Percentiles rank a stretch among this genome's conserved stretches.
Conservation (phyloP, 92 coral and sea anemone species). For the Hydrozoanthus gracilis region DNA sequence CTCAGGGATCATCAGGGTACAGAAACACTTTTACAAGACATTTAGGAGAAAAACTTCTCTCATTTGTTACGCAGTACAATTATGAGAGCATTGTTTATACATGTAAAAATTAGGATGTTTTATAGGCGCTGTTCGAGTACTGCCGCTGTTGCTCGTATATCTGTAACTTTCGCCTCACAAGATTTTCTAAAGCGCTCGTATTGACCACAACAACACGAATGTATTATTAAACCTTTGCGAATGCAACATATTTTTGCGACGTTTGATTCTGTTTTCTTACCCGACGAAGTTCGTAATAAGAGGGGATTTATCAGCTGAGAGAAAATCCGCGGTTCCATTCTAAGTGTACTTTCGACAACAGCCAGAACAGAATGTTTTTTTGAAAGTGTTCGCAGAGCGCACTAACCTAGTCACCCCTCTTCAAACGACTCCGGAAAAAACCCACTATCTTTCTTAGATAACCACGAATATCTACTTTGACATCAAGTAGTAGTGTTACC, state of each 20-base stretch:
- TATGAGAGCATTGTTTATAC: constrained; percentile 79
- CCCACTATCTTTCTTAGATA: constrained; percentile 27
- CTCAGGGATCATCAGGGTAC: too few species aligned
- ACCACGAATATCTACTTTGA: constrained; percentile 19
- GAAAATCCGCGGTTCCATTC: constrained; percentile 38
- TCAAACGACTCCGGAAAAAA: constrained; percentile 32
- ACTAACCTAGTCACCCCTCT: constrained; percentile 22
- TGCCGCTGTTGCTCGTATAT: not conserved
- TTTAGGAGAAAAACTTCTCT: constrained; percentile 22
- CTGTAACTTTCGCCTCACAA: not conserved
- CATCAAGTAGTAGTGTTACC: constrained; percentile 38
- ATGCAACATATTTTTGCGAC: not conserved
- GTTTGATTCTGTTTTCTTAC: constrained; percentile 12
- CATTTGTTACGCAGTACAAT: constrained; percentile 52
- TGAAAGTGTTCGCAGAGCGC: not conserved
- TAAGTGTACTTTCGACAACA: constrained; percentile 26
- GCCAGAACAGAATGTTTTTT: not conserved
- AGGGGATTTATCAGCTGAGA: constrained; percentile 38
- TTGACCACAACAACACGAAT: constrained; percentile 8
- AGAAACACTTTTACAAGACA: not conserved
- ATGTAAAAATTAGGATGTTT: constrained; percentile 70
- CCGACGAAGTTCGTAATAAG: constrained; percentile 34
- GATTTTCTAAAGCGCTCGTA: not conserved
- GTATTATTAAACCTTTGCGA: not conserved
- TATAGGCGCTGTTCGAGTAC: constrained; percentile 48